A percentile compares a stretch with the other conserved stretches of the same genome.
Conservation (phyloP, 2,113 vertebrate genomes). For the Heloderma charlesbogerti region DNA sequence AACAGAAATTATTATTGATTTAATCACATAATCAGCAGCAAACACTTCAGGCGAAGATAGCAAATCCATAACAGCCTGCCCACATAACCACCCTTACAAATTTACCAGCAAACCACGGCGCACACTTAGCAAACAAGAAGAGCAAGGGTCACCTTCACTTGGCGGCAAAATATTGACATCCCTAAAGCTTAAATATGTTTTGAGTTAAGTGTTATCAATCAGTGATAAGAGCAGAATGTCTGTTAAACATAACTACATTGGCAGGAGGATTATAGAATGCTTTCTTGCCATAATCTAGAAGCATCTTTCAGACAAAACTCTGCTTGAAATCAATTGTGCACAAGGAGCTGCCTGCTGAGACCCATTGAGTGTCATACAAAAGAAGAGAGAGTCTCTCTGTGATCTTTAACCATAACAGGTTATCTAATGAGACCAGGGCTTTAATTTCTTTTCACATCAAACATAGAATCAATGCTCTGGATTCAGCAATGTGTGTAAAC, state of each 20-base stretch:
- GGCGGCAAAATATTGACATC: constrained; percentile 92
- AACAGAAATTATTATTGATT: constrained; percentile 99
- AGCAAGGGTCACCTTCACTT: constrained; percentile 93
- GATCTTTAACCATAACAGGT: constrained; percentile 78
- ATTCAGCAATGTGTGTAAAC: constrained; percentile 74
- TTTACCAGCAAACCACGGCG: constrained; percentile 87
- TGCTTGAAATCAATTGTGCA: constrained; percentile 89
- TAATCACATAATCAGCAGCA: constrained; percentile 99
- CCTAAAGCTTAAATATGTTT: constrained; percentile 96
- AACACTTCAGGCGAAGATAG: constrained; percentile 99
- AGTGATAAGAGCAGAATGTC: constrained; percentile 91
- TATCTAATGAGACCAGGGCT: constrained; percentile 83
- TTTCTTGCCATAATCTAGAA: constrained; percentile 94
- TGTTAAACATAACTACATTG: constrained; percentile 91
- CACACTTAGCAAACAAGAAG: constrained; percentile 88
- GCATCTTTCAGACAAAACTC: constrained; percentile 92
- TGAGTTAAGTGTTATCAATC: constrained; percentile 98
- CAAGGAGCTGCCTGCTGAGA: constrained; percentile 82
- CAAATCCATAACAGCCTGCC: constrained; percentile 98
- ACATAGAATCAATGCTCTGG: constrained; percentile 73
- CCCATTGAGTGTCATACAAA: constrained; percentile 75
- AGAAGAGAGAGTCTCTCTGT: constrained; percentile 78
- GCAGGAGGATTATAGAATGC: constrained; percentile 90
- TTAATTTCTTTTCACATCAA: constrained; percentile 80
- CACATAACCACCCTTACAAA: constrained; percentile 90